Evolutionary conservation across 2,113 vertebrate species (phyloP), one percentile per base, ranked within the genome.

Genomic region (Solenodon paradoxus): DNA sequence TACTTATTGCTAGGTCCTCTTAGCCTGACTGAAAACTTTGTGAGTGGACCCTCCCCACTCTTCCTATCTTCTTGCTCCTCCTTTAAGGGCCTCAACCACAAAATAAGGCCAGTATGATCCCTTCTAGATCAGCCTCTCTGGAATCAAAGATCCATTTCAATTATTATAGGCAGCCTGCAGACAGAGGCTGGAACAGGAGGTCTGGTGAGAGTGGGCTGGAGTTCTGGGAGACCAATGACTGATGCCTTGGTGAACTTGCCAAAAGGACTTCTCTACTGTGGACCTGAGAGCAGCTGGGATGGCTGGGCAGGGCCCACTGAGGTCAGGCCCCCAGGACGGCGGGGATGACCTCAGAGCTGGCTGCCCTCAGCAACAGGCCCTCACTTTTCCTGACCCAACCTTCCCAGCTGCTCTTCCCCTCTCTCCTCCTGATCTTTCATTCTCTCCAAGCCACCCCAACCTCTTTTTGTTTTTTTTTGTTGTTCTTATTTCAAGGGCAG

Each of bases 291-390:
- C 71, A 47, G 53, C 8, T 7, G 7, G 35, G 32, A 40, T 0
- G 3, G n/a, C 28, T 40, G 47, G 63, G 30, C 45, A 35, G 98
- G 1, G 94, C 98, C 84, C 97, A 98, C 53, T 82, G 98, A 22
- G 98, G 98, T 3, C 97, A 98, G 88, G n/a, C 96, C 40, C 94
- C 47, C 97, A 92, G 47, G 1, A 22, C 98, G 35, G 98, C 95
- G 38, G 19, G 59, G 8, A 9, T 98, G 38, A 59, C 2, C 96
- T 98, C 47, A 42, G 57, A 38, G 1, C n/a, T 0, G 45, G 96
- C 3, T 61, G 53, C 3, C 98, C 97, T 95, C 59, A 95, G 49
- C 57, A 84, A 28, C 26, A 55, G 74, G 24, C 66, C 47, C 11
- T 55, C 35, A 20, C n/a, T 28, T 61, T 78, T 26, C 40, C 30